Conservation (phyloP, 2,113 vertebrate species). For the Galbula dea region DNA sequence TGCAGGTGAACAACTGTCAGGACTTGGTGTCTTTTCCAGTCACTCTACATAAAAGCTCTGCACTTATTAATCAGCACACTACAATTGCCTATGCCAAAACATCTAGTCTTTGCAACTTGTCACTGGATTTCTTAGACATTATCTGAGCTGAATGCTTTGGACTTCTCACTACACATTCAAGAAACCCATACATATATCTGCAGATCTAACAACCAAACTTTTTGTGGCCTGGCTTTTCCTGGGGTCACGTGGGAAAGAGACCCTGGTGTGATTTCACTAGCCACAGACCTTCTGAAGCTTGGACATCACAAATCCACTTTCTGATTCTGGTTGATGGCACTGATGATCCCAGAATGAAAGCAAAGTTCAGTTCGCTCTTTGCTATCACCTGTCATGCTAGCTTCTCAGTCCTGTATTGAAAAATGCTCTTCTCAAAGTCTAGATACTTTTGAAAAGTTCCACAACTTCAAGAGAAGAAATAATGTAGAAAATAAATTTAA, state of each 20-base stretch:
- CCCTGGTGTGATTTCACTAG: background rate
- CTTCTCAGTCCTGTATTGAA: background rate
- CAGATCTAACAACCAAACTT: background rate
- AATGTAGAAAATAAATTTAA: background rate
- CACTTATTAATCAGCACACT: background rate
- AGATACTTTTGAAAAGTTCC: background rate
- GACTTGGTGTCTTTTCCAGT: background rate
- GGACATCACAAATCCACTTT: background rate
- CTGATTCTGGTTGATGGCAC: background rate
- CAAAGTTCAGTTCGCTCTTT: background rate
- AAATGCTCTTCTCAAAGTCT: background rate
- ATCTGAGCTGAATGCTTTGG: background rate
- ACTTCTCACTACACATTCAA: background rate
- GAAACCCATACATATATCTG: rapidly evolving
- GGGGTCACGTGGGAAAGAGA: background rate
- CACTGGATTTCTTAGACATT: background rate
- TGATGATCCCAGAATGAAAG: background rate
- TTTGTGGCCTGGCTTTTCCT: background rate
- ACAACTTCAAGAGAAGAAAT: background rate
- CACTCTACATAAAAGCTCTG: rapidly evolving
- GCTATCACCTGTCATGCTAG: background rate
- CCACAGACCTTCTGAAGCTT: background rate
- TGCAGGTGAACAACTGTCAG: background rate
- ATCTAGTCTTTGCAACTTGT: background rate
- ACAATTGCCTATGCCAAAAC: background rate